Evolutionary conservation across 2,888 invertebrate genomes (phyloP), one percentile per base, ranked within the genome.

Genomic region (Megalurothrips usitatus): DNA sequence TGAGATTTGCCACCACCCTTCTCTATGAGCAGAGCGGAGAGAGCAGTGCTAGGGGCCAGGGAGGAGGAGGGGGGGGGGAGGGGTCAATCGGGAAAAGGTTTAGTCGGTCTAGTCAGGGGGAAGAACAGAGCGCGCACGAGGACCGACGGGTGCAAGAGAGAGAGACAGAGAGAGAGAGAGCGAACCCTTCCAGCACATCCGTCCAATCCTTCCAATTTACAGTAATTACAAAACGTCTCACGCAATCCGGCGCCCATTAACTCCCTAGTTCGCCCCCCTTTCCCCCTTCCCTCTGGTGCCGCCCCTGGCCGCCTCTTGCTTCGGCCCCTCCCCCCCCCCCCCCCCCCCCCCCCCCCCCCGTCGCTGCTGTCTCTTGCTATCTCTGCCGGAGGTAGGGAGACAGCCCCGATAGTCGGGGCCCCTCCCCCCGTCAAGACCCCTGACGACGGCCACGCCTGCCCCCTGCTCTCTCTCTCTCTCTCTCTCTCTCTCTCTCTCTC

Each of bases 71-170:
- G 58, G 58, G n/a, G 19, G n/a, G 58, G 11, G n/a, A 68, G 48
- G 78, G 78, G 48, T 43, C 68, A 23, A 58, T 58, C 58, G 58
- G n/a, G 58, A 58, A n/a, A 58, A 58, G 58, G 58, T 58, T 58
- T 58, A 58, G 19, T 58, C n/a, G 58, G 58, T 58, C 58, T 58
- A 63, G 43, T 17, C n/a, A 43, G 26, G 80, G 43, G 28, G 79
- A 23, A 4, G 23, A 80, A 80, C 78, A 58, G 81, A 28, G 82
- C 80, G 63, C 63, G 81, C 14, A 49, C 34, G 34, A n/a, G n/a
- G n/a, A 4, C 34, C 34, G 34, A 78, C 19, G 34, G 81, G 14
- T 47, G 58, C 80, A 26, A 75, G 68, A 75, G 68, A 23, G 26
- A 75, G 68, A 58, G 58, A 75, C 26, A 12, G 68, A 75, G 68